Percentiles rank a stretch among this genome's conserved stretches.
Evolutionary conservation across 1,140 invertebrate genomes (phyloP).

Genomic region (Steinernema khuongi): DNA sequence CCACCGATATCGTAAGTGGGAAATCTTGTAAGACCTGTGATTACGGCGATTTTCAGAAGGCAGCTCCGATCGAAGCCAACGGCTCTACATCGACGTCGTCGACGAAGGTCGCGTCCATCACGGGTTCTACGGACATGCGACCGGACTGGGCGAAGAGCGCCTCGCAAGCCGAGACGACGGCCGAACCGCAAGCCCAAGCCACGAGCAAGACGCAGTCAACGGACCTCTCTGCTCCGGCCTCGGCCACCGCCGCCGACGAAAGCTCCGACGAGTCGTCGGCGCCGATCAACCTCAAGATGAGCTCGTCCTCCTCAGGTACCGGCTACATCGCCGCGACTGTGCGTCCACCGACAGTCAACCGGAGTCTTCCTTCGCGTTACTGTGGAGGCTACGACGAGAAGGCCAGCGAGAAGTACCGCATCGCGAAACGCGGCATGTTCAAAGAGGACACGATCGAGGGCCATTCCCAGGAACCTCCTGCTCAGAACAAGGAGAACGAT

Average conservation of each 20-base stretch:
- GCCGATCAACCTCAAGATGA: constrained; percentile 15
- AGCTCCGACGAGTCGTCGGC: constrained; percentile 8
- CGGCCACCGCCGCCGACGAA: not conserved
- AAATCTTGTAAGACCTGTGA: not conserved
- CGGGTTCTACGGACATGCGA: constrained; percentile 28
- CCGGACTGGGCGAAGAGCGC: constrained; percentile 52
- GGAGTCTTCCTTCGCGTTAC: constrained; percentile 34
- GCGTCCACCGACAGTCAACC: constrained; percentile 8
- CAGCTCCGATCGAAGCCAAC: constrained; percentile 27
- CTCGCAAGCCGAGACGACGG: constrained; percentile 19
- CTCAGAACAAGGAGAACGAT: not conserved
- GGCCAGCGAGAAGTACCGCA: not conserved
- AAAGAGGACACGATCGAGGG: constrained; percentile 5
- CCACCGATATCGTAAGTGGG: not conserved
- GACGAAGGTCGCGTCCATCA: not conserved
- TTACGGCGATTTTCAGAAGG: constrained; percentile 14
- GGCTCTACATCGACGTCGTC: not conserved
- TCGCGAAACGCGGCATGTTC: not conserved
- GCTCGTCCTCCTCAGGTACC: constrained; percentile 20
- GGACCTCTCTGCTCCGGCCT: not conserved
- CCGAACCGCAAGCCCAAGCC: not conserved
- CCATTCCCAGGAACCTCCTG: constrained; percentile 19
- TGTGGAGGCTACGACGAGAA: constrained; percentile 22
- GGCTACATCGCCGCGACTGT: constrained; percentile 47
- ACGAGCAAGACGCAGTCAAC: constrained; percentile 20